Evolutionary conservation across 2,113 vertebrate genomes (phyloP).

Genomic region (Canis aureus): DNA sequence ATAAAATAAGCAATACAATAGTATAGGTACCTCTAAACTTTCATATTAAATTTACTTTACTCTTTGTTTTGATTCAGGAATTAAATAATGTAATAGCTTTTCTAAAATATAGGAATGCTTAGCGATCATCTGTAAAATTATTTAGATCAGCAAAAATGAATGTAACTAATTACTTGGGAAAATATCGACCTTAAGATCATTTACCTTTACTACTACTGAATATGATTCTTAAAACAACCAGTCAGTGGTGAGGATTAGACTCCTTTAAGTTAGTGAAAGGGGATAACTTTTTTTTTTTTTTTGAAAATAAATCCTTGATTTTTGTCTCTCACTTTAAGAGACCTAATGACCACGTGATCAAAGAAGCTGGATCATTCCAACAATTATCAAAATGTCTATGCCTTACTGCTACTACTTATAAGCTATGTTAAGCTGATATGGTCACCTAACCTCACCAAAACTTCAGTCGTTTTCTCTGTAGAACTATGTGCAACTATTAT

Average conservation of each 20-base stretch:
- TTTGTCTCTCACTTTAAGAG: background rate
- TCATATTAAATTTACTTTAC: background rate
- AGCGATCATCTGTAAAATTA: background rate
- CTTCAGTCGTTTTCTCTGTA: background rate
- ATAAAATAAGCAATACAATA: background rate
- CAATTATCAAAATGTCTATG: background rate
- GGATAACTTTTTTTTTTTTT: background rate
- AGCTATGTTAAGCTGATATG: background rate
- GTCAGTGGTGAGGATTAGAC: background rate
- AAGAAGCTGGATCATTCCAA: background rate
- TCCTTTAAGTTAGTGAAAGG: background rate
- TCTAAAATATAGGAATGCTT: background rate
- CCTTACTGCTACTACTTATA: background rate
- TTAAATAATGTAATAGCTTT: background rate
- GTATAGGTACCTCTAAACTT: background rate
- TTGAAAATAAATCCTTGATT: background rate
- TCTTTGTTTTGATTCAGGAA: background rate
- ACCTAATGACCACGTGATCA: background rate
- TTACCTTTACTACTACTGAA: background rate
- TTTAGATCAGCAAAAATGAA: background rate
- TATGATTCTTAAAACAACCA: background rate
- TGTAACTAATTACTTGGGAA: background rate
- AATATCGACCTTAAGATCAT: background rate
- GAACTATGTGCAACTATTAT: background rate
- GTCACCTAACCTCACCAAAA: background rate